Evolutionary conservation across 2,888 invertebrate species (phyloP).

Genomic region (Drosophila antonietae): DNA sequence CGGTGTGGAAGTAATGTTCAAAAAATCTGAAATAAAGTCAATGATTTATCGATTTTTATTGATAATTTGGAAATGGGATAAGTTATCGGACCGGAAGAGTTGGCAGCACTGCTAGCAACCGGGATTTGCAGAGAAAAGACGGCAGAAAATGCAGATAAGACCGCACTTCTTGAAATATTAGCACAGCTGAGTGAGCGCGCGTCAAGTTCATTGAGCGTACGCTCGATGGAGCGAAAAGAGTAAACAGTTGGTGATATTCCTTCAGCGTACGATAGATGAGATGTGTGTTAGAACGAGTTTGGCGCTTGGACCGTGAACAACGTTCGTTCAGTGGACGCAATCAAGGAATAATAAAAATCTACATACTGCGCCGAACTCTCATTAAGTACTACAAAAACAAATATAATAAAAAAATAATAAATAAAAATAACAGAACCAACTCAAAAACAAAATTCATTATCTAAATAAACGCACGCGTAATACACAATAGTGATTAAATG

Average conservation of each 20-base stretch:
- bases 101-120: too few species aligned
- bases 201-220: constrained; percentile 9
- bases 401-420: background rate
- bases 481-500: constrained; percentile 24
- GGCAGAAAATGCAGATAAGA: background rate
- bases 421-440: background rate
- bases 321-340: background rate
- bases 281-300: constrained; percentile 45
- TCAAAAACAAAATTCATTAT: constrained; percentile 29
- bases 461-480: background rate
- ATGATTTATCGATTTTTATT: too few species aligned
- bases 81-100: too few species aligned
- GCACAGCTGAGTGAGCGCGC: constrained; percentile 3
- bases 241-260: constrained; percentile 9
- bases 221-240: constrained; percentile 17
- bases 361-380: constrained; percentile 12
- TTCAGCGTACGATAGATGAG: constrained; percentile 13
- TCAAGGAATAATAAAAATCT: background rate
- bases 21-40: too few species aligned
- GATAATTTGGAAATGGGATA: too few species aligned
- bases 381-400: constrained; percentile 24
- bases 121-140: constrained; percentile 13
- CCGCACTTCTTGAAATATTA: background rate
- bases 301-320: constrained; percentile 34
- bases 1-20: too few species aligned